Evolutionary conservation across 2,888 invertebrate genomes (phyloP), one percentile per base, ranked within the genome.

Genomic region (Drosophila tanythrix): DNA sequence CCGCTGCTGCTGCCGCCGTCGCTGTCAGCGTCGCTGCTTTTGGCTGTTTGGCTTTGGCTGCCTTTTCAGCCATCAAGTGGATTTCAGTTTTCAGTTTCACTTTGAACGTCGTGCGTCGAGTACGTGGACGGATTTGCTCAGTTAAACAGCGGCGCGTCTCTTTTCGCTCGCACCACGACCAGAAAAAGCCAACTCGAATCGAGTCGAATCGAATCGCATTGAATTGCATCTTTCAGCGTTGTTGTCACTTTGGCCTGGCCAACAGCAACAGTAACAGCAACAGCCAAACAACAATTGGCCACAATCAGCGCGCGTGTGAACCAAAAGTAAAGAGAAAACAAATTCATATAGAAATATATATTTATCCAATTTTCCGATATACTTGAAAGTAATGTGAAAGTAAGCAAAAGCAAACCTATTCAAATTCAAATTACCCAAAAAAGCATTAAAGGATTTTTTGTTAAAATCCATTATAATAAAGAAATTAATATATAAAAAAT

Each of bases 31-130:
- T 52, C 70, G 73, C 64, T 70, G 76, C 72, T 52, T 51, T 68
- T 61, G 67, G 56, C 69, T 52, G 64, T 65, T 79, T 64, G 62
- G 52, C 70, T 56, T n/a, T 68, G 68, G 77, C 73, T 67, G 74
- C 51, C 75, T 74, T 79, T 80, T 74, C 76, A 75, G 79, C 66
- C 89, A 84, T 84, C 88, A 83, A 85, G 83, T 83, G 84, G 86
- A 87, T 87, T 92, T 92, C 89, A 92, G 91, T 92, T 92, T 91
- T 92, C 89, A 92, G 91, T 92, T 92, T 91, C 90, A 92, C 84
- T 92, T 91, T 84, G 90, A 90, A 92, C 91, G 91, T 90, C 91
- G 91, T 91, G 89, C 89, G 90, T 87, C 65, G 88, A 81, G 85
- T 90, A 85, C 90, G 90, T 86, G 85, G 59, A 82, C 78, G 70